Base-by-base conservation (phyloP, 2,888 invertebrate species). In the Drosophila crucigera region DNA sequence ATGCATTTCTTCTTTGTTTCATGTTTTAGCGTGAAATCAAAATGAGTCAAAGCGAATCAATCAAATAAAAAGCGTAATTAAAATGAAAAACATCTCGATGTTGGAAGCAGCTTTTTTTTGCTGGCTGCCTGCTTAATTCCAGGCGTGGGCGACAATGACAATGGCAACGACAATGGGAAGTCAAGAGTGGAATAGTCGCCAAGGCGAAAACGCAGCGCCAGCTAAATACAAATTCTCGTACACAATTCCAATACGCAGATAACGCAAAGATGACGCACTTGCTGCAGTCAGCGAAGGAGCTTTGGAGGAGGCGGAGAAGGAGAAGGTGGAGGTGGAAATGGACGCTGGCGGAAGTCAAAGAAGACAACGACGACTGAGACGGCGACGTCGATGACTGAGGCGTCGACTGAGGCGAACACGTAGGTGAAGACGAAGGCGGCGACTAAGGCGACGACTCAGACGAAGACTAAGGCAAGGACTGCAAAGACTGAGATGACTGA, bases 261-360 rank as follows among this genome's bases (percentile, higher is more conserved):
- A 52, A 43, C 37, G 65, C 58, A 25, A 47, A 30, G 60, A 67
- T 73, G 73, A 78, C 78, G 74, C 79, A 78, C 63, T 37, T 63
- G 7, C 28, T 10, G 39, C 30, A 30, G 30, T 2, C 39, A 37
- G 10, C 35, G 50, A 9, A 28, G n/a, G 11, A 41, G 14, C 52
- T 50, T 14, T 11, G 33, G 11, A 33, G 59, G 35, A 33, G 62
- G 5, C 33, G 62, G 35, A 30, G 62, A 31, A 39, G 62, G 35
- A 30, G 62, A 31, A 33, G 59, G 39, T 11, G 63, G 30, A 11
- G 43, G n/a, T 25, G 61, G 31, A 50, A 52, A 16, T 28, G 59
- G 30, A 62, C 75, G 58, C 79, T 88, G 84, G 84, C 84, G 84
- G 90, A 90, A 89, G 88, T 90, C 68, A 87, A 59, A 73, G 78